Percentiles rank a stretch among this genome's conserved stretches.
phyloP scores from a whole-genome alignment of 1,140 invertebrate genomes.

The Lordiphosa mommai region DNA sequence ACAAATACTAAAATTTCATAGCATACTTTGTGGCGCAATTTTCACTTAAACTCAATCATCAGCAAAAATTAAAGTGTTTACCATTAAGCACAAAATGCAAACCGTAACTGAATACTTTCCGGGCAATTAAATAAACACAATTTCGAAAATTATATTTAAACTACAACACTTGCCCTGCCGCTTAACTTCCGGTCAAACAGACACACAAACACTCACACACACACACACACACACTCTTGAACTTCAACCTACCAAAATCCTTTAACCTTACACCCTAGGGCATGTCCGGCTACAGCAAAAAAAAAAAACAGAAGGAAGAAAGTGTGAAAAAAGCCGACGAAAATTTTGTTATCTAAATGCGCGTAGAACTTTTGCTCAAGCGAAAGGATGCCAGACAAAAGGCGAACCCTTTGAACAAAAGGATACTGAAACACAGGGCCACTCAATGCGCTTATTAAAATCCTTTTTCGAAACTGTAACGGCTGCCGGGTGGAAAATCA shows the following conservation, averaged over 20 bases:
- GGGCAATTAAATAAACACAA: slow-evolving; percentile 76
- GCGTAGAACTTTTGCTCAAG: slow-evolving; percentile 55
- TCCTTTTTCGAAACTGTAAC: slow-evolving; percentile 65
- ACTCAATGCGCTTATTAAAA: slow-evolving; percentile 70
- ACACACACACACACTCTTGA: slow-evolving; percentile 9
- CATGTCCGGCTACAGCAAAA: slow-evolving; percentile 47
- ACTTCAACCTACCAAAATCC: slow-evolving; percentile 44
- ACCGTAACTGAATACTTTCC: slow-evolving; percentile 49
- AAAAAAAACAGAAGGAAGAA: slow-evolving; percentile 29
- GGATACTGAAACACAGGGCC: slow-evolving; percentile 5
- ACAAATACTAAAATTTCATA: slow-evolving; percentile 15
- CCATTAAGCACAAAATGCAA: slow-evolving; percentile 10
- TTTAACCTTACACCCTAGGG: slow-evolving; percentile 7
- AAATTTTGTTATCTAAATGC: slow-evolving; percentile 72
- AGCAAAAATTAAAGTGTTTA: slow-evolving; percentile 45
- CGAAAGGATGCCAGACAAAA: slow-evolving; percentile 50
- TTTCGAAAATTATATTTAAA: slow-evolving; percentile 77
- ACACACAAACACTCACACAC: slow-evolving; percentile 25
- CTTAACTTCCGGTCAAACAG: slow-evolving; percentile 62
- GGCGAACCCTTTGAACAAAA: slow-evolving; percentile 31
- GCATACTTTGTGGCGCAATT: slow-evolving; percentile 28
- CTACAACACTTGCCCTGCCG: slow-evolving; percentile 40
- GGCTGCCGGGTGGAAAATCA: slow-evolving; percentile 59
- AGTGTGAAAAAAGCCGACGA: slow-evolving; percentile 72
- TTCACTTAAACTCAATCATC: slow-evolving; percentile 51